Evolutionary conservation across 2,797 vertebrate species (phyloP), one percentile per base, ranked within the genome.

Genomic region (Scolopax bukidnonensis): DNA sequence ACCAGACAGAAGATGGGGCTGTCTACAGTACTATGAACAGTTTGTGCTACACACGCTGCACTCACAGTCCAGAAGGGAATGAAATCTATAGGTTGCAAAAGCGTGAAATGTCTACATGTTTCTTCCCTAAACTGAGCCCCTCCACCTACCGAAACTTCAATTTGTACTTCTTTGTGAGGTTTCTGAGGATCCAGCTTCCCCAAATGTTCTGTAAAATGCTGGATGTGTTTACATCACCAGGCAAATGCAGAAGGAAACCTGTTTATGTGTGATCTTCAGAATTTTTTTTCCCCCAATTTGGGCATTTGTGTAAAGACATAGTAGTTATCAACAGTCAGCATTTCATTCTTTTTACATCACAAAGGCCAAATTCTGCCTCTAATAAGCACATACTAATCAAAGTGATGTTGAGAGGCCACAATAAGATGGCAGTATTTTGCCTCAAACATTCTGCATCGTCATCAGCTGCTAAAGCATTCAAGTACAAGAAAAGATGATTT

Each of bases 11-110:
- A 73, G 73, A 83, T 28, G 56, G 1, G 1, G 0, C 9, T 15
- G 73, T 40, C 90, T 93, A 91, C 92, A 96, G 92, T 94, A 96
- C 92, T 91, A 94, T 12, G 60, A 89, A 96, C n/a, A 85, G 60
- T 89, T 90, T 90, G 93, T 87, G 90, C 93, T 96, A 97, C 87
- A 94, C 87, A 38, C 9, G 74, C 87, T 90, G 64, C 67, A 70
- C 84, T 96, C 85, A 87, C 68, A 85, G 89, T 84, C 70, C 73
- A 86, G 81, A 87, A 84, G 50, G 56, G 38, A 89, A 82, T 84
- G 73, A 94, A 93, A 95, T 74, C 75, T 32, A 89, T 4, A 69
- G 67, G 53, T 51, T 89, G 87, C 43, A 18, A 1, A 93, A 79
- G 64, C 41, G 53, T 92, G 86, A 94, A 93, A 95, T 78, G 71